Conservation (phyloP, 1,140 invertebrate species). For the Triops cancriformis region DNA sequence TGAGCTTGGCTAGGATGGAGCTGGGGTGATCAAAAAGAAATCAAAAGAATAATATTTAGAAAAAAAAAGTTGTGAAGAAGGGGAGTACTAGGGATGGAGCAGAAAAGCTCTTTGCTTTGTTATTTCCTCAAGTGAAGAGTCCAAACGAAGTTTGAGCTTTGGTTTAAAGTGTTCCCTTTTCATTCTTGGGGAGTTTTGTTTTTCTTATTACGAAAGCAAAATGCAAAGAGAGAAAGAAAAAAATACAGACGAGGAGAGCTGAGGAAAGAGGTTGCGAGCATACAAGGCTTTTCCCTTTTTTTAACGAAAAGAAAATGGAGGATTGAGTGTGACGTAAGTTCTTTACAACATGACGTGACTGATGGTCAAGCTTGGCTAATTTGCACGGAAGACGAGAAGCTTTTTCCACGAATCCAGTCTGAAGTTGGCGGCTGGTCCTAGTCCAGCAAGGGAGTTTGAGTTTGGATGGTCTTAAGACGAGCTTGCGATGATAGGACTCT, state of each 20-base stretch:
- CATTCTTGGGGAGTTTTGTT: neutral
- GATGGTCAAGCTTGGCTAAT: constrained; percentile 3
- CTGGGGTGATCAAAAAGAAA: neutral
- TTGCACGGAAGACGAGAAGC: constrained; percentile 9
- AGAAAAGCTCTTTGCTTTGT: constrained; percentile 14
- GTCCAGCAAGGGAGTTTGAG: neutral
- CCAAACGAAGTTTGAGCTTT: neutral
- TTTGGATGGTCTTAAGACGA: neutral
- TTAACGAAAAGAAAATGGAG: neutral
- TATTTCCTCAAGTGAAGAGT: constrained; percentile 10
- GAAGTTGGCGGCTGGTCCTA: neutral
- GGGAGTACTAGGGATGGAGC: neutral
- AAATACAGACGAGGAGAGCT: neutral
- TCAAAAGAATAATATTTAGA: neutral
- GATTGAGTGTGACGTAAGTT: neutral
- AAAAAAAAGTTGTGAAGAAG: neutral
- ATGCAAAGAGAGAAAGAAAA: neutral
- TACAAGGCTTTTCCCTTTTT: no score
- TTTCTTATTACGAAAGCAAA: neutral
- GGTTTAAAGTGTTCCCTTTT: neutral
- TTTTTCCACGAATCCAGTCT: neutral
- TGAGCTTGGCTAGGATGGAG: neutral
- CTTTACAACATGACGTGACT: constrained; percentile 5
- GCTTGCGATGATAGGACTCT: neutral
- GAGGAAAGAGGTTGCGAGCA: no score